phyloP scores from a whole-genome alignment of 1,140 invertebrate genomes.

The Semibalanus balanoides region DNA sequence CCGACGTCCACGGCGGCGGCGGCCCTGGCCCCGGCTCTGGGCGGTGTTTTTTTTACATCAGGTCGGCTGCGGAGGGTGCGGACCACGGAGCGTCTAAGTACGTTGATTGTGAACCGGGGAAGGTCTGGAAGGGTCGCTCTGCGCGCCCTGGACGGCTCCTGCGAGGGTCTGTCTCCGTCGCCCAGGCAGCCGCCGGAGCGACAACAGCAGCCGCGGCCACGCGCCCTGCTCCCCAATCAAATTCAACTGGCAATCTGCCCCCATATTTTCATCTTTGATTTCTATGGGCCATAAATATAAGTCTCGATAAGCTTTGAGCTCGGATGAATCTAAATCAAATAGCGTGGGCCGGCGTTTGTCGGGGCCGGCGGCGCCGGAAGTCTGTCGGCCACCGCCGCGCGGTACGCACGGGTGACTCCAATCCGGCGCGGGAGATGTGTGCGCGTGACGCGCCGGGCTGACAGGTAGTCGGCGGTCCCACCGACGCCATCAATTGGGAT shows the following conservation, averaged over 20 bases:
- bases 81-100: neutral
- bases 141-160: no score
- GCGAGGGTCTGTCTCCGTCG: no score
- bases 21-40: neutral
- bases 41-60: neutral
- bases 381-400: no score
- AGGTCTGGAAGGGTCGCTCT: neutral
- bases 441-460: neutral
- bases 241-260: neutral
- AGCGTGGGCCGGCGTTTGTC: neutral
- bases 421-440: neutral
- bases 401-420: neutral
- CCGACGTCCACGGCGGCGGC: no score
- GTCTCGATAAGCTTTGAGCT: neutral
- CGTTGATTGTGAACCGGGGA: neutral
- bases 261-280: slow-evolving; percentile 2
- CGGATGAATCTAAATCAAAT: slow-evolving; percentile 1
- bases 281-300: neutral
- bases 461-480: neutral
- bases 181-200: neutral
- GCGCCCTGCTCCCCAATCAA: neutral
- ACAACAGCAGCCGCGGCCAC: neutral
- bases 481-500: neutral
- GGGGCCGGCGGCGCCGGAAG: no score
- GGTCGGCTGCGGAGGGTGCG: no score